These are phyloP conservation scores for Hoplodrina blanda DNA, from an alignment of 2,888 invertebrate genomes.

Conservation along the genomic window DNA sequence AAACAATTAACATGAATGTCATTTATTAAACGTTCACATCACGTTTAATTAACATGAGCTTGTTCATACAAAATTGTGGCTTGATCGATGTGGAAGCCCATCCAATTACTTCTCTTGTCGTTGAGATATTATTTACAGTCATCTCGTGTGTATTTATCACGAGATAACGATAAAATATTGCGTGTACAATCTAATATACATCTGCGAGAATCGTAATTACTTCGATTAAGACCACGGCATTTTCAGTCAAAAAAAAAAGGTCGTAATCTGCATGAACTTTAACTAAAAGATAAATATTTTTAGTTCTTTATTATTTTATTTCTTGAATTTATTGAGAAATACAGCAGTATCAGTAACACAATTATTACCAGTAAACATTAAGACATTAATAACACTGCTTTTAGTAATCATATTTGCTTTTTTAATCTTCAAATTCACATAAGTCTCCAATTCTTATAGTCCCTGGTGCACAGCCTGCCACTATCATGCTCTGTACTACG, in stretches of 20 bases:
- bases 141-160: constrained; percentile 79
- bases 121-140: constrained; percentile 82
- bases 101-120: constrained; percentile 85
- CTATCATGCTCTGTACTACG: not conserved
- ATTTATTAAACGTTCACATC: constrained; percentile 47
- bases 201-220: constrained; percentile 70
- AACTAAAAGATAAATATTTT: constrained; percentile 16
- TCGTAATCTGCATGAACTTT: constrained; percentile 17
- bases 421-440: constrained; percentile 13
- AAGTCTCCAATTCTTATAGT: constrained; percentile 17
- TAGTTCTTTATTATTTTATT: not conserved
- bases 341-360: not conserved
- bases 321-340: constrained; percentile 1
- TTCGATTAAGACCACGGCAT: constrained; percentile 66
- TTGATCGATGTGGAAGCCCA: constrained; percentile 79
- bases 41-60: constrained; percentile 67
- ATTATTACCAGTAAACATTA: not conserved
- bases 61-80: constrained; percentile 71
- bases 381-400: not conserved
- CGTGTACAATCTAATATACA: constrained; percentile 70
- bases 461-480: not conserved
- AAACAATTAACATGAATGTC: constrained; percentile 43
- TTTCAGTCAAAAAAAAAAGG: constrained; percentile 39
- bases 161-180: constrained; percentile 78
- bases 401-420: not conserved